Conservation (phyloP, 2,113 vertebrate species). For the Trichomycterus rosablanca region DNA sequence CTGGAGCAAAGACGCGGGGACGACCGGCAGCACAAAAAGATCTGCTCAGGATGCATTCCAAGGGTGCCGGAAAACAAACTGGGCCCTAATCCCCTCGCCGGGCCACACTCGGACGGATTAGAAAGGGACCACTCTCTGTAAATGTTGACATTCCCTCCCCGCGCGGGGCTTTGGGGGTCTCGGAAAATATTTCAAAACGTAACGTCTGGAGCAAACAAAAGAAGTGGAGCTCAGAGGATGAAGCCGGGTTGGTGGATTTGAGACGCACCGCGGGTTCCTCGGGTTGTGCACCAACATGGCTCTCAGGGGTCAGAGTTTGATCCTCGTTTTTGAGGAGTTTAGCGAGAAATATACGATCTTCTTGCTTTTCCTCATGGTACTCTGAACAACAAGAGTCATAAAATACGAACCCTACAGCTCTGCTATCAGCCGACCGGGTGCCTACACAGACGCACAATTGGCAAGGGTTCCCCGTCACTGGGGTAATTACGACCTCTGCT, state of each 20-base stretch:
- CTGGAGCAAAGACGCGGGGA: constrained; percentile 29
- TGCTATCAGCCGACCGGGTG: no score
- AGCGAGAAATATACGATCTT: no score
- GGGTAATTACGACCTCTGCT: no score
- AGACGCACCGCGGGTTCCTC: no score
- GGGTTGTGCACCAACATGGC: no score
- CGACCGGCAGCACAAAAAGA: constrained; percentile 40
- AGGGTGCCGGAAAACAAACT: constrained; percentile 41
- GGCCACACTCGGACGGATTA: constrained; percentile 41
- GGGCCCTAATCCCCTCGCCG: constrained; percentile 36
- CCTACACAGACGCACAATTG: no score
- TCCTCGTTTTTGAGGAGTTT: no score
- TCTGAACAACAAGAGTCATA: no score
- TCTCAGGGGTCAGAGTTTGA: no score
- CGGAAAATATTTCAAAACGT: constrained; percentile 38
- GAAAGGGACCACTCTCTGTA: constrained; percentile 41
- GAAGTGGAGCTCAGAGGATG: neutral
- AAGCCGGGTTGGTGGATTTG: neutral
- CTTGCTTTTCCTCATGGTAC: no score
- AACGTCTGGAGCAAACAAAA: constrained; percentile 23
- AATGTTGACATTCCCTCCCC: constrained; percentile 45
- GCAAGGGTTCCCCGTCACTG: no score
- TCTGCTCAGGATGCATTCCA: constrained; percentile 38
- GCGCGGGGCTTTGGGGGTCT: constrained; percentile 24
- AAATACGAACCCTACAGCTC: no score